Percentiles rank a stretch among this genome's conserved stretches.
Conservation (phyloP, 1,140 invertebrate species). For the Bombus ignitus region DNA sequence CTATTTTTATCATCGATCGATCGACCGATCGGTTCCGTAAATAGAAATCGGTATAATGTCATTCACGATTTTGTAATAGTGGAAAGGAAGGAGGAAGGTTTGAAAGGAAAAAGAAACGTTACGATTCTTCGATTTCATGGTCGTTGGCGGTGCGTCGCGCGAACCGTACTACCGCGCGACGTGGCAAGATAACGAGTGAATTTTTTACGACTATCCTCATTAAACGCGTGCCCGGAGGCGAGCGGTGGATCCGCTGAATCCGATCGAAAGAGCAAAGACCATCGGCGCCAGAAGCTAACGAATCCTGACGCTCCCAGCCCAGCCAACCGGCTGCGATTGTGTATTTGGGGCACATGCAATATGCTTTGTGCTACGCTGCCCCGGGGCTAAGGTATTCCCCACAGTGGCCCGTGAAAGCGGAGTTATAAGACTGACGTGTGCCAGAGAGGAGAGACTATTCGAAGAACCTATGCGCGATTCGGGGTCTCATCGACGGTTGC, state of each 20-base stretch:
- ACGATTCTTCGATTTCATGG: conserved; percentile 15
- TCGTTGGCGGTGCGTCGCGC: conserved; percentile 9
- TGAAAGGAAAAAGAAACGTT: not conserved
- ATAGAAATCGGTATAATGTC: not conserved
- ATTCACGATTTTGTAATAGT: not conserved
- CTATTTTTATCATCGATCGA: not conserved
- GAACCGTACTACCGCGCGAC: not conserved
- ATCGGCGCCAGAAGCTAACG: conserved; percentile 56
- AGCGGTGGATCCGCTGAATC: conserved; percentile 38
- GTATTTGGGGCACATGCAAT: conserved; percentile 69
- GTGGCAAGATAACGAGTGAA: conserved; percentile 49
- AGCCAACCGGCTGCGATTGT: conserved; percentile 35
- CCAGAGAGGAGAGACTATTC: conserved; percentile 55
- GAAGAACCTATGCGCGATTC: conserved; percentile 65
- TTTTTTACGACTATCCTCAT: conserved; percentile 52
- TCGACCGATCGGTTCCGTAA: not conserved
- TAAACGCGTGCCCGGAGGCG: conserved; percentile 43
- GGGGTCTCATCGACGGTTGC: conserved; percentile 48
- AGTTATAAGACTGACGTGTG: conserved; percentile 49
- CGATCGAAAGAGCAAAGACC: conserved; percentile 57
- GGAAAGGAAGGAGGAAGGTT: no score
- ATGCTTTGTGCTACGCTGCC: conserved; percentile 66
- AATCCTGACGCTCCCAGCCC: conserved; percentile 32
- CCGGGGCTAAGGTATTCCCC: conserved; percentile 63
- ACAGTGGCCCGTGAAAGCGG: conserved; percentile 28